These are phyloP conservation scores for Diachasma alloeum DNA, from an alignment of 1,140 invertebrate genomes.

Conservation along the genomic window DNA sequence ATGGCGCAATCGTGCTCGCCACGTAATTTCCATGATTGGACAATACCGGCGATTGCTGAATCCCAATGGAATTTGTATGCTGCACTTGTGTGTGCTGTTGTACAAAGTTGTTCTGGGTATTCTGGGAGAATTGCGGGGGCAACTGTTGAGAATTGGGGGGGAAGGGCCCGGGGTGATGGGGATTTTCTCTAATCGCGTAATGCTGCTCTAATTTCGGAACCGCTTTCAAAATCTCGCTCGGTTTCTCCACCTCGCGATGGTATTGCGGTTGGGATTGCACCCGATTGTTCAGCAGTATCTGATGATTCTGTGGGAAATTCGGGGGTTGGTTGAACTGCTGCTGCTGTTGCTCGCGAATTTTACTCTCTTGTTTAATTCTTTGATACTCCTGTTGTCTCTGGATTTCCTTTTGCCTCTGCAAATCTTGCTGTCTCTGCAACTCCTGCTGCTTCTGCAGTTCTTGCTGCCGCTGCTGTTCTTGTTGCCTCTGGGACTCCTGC, in stretches of 20 bases:
- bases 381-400: conserved; percentile 42
- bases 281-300: neutral
- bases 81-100: conserved; percentile 47
- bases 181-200: conserved; percentile 63
- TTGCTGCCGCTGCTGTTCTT: conserved; percentile 41
- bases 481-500: conserved; percentile 49
- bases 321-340: conserved; percentile 40
- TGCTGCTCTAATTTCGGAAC: conserved; percentile 81
- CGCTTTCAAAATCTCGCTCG: conserved; percentile 75
- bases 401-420: conserved; percentile 43
- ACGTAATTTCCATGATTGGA: conserved; percentile 47
- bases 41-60: conserved; percentile 49
- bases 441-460: conserved; percentile 46
- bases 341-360: conserved; percentile 35
- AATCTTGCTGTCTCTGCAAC: conserved; percentile 41
- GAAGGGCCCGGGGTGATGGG: conserved; percentile 59
- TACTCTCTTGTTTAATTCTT: conserved; percentile 31
- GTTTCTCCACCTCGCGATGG: conserved; percentile 64
- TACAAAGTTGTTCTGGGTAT: conserved; percentile 37
- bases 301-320: conserved; percentile 51
- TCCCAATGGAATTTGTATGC: conserved; percentile 30
- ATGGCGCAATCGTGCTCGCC: conserved; percentile 56
- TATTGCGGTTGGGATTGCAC: conserved; percentile 34
- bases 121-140: conserved; percentile 34
- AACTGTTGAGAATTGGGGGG: conserved; percentile 47